These are phyloP conservation scores for Dromaius novaehollandiae DNA, from an alignment of 2,113 vertebrate genomes.

Conservation along the genomic window DNA sequence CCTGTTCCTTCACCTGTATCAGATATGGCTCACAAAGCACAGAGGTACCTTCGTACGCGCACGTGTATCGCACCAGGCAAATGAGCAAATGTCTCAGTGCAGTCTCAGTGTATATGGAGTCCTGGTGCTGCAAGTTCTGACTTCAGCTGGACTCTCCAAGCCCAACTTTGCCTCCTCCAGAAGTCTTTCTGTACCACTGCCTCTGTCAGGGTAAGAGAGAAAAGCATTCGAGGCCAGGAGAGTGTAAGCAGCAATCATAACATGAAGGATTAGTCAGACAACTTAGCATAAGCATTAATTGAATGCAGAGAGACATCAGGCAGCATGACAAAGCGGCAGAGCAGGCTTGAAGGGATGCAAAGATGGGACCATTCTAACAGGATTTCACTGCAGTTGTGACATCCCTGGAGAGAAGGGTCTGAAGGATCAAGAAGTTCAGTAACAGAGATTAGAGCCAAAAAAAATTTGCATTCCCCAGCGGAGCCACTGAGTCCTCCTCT, in stretches of 20 bases:
- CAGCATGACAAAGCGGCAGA: neutral
- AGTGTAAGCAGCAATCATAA: neutral
- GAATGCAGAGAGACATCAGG: neutral
- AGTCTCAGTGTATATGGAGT: neutral
- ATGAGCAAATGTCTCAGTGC: neutral
- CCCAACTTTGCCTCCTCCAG: neutral
- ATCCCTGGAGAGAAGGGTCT: neutral
- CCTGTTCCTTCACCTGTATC: fast-evolving
- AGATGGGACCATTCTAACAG: neutral
- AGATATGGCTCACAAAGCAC: neutral
- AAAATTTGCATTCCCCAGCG: neutral
- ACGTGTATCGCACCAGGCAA: neutral
- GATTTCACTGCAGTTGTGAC: neutral
- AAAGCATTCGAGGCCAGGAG: neutral
- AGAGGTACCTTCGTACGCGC: fast-evolving
- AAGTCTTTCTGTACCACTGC: neutral
- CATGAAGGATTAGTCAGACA: neutral
- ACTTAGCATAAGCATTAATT: fast-evolving
- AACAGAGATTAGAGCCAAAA: neutral
- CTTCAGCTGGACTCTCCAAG: too few relatives aligned
- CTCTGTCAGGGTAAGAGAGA: too few relatives aligned
- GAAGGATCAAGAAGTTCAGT: neutral
- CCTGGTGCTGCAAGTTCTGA: too few relatives aligned
- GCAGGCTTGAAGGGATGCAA: neutral
- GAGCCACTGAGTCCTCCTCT: fast-evolving